Conservation (phyloP, 1,140 invertebrate genomes). For the Coptotermes formosanus region DNA sequence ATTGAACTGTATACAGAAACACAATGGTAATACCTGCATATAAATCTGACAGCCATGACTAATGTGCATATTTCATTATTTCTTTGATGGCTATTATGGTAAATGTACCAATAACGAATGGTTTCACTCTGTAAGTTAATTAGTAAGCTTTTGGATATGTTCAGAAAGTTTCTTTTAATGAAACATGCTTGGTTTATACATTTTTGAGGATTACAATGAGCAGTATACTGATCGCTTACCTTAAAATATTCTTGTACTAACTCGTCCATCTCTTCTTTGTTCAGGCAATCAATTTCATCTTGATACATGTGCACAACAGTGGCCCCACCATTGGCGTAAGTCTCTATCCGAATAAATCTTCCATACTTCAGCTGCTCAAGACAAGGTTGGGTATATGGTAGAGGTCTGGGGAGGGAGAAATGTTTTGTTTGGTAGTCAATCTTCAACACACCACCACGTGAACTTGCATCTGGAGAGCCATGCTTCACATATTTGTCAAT, state of each 20-base stretch:
- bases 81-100: no score
- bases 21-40: no score
- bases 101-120: no score
- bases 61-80: no score
- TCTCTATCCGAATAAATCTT: constrained; percentile 81
- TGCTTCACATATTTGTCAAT: constrained; percentile 40
- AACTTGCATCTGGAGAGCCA: background rate
- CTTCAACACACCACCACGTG: constrained; percentile 36
- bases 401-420: constrained; percentile 48
- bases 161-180: no score
- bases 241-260: constrained; percentile 88
- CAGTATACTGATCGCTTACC: constrained; percentile 47
- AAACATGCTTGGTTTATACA: no score
- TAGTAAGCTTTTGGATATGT: no score
- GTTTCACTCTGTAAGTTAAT: no score
- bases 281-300: constrained; percentile 82
- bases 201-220: no score
- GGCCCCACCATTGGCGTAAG: constrained; percentile 94
- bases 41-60: no score
- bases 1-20: no score
- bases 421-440: constrained; percentile 49
- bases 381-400: constrained; percentile 45
- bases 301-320: constrained; percentile 90
- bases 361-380: constrained; percentile 66
- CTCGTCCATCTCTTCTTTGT: constrained; percentile 69